Conservation (phyloP, 2,888 invertebrate genomes). For the Drosophila birchii region DNA sequence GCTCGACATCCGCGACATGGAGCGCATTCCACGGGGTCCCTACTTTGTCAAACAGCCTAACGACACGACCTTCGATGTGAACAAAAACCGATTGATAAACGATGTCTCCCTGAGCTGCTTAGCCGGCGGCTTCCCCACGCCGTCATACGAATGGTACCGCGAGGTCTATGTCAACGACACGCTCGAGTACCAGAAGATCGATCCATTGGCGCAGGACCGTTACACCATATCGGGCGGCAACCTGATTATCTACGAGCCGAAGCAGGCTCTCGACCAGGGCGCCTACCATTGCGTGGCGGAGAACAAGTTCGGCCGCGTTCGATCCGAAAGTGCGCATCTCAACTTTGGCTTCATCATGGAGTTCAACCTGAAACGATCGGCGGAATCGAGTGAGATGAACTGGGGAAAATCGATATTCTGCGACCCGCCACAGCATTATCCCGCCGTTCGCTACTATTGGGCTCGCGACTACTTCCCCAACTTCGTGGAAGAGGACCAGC, state of each 20-base stretch:
- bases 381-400: slow-evolving; percentile 94
- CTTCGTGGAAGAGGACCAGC: slow-evolving; percentile 95
- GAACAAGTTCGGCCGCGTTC: slow-evolving; percentile 94
- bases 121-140: slow-evolving; percentile 95
- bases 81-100: slow-evolving; percentile 88
- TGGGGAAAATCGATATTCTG: slow-evolving; percentile 97
- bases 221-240: slow-evolving; percentile 96
- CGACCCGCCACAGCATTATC: slow-evolving; percentile 96
- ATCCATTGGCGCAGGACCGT: slow-evolving; percentile 90
- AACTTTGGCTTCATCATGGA: slow-evolving; percentile 96
- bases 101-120: slow-evolving; percentile 92
- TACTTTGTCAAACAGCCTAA: slow-evolving; percentile 94
- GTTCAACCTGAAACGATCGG: slow-evolving; percentile 94
- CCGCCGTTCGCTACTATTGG: slow-evolving; percentile 96
- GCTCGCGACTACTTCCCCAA: slow-evolving; percentile 95
- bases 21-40: slow-evolving; percentile 94
- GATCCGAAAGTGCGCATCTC: slow-evolving; percentile 94
- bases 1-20: slow-evolving; percentile 91
- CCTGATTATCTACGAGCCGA: slow-evolving; percentile 94
- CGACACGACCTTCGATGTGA: slow-evolving; percentile 93
- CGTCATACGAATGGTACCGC: slow-evolving; percentile 95
- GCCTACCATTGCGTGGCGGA: slow-evolving; percentile 95
- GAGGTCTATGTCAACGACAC: slow-evolving; percentile 94
- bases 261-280: slow-evolving; percentile 92
- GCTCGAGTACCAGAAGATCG: slow-evolving; percentile 89